phyloP scores from a whole-genome alignment of 2,888 invertebrate species.

The Teleiodes luculella region DNA sequence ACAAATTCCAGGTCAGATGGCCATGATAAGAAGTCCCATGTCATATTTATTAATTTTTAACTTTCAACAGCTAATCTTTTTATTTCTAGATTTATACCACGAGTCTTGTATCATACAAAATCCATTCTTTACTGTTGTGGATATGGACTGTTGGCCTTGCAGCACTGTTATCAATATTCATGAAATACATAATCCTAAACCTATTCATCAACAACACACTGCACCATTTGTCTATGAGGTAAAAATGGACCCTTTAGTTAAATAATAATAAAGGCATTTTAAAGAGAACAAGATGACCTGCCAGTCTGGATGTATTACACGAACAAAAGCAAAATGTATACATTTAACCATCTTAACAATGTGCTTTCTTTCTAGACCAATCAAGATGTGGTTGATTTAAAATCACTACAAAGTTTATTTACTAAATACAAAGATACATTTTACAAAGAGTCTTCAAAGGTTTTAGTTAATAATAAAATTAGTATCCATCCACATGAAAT shows the following conservation, averaged over 20 bases:
- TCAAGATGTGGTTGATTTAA: constrained; percentile 74
- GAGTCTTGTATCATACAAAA: constrained; percentile 91
- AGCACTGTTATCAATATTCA: constrained; percentile 83
- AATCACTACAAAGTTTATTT: constrained; percentile 79
- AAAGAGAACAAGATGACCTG: too few species aligned
- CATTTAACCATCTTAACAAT: neutral
- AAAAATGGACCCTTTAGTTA: constrained; percentile 19
- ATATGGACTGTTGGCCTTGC: constrained; percentile 92
- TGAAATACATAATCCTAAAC: constrained; percentile 79
- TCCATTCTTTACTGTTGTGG: constrained; percentile 88
- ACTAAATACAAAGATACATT: constrained; percentile 78
- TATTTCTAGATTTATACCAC: constrained; percentile 85
- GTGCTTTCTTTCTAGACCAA: constrained; percentile 74
- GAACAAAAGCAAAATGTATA: too few species aligned
- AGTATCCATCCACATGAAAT: constrained; percentile 59
- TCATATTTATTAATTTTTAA: too few species aligned
- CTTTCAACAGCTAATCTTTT: constrained; percentile 10
- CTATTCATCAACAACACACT: constrained; percentile 47
- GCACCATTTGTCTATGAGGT: constrained; percentile 80
- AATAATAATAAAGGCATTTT: too few species aligned
- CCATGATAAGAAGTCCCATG: too few species aligned
- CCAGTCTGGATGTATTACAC: too few species aligned
- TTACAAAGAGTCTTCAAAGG: constrained; percentile 80
- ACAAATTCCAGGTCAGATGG: too few species aligned
- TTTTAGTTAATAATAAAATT: constrained; percentile 62